Percentiles rank a stretch among this genome's conserved stretches.
Evolutionary conservation across 2,888 invertebrate species (phyloP).

Genomic region (Campoplex capitator): DNA sequence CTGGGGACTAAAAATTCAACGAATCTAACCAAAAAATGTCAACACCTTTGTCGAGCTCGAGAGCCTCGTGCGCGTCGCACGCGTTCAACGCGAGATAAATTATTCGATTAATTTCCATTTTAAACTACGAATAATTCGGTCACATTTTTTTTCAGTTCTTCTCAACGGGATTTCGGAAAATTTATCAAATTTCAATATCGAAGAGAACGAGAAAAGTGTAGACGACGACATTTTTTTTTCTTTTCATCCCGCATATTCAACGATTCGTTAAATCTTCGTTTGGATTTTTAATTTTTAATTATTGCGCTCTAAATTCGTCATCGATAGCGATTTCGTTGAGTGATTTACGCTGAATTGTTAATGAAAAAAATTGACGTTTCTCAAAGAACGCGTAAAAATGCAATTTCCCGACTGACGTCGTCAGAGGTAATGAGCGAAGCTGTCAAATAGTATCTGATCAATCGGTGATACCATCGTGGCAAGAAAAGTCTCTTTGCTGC

Average conservation of each 20-base stretch:
- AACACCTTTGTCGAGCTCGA: not conserved
- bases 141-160: too few relatives aligned
- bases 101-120: too few relatives aligned
- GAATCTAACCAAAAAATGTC: not conserved
- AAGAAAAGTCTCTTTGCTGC: constrained; percentile 8
- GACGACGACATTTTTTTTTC: too few relatives aligned
- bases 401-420: not conserved
- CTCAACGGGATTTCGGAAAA: too few relatives aligned
- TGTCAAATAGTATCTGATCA: not conserved
- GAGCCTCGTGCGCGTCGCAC: too few relatives aligned
- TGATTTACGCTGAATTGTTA: not conserved
- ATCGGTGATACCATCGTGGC: not conserved
- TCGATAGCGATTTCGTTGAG: not conserved
- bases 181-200: too few relatives aligned
- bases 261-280: too few relatives aligned
- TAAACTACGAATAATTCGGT: too few relatives aligned
- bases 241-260: too few relatives aligned
- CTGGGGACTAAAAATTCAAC: not conserved
- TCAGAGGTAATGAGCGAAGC: not conserved
- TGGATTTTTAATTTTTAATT: too few relatives aligned
- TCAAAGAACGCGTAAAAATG: not conserved
- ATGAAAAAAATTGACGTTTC: not conserved
- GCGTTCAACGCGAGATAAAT: too few relatives aligned
- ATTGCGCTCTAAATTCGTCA: not conserved
- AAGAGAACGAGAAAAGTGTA: too few relatives aligned